Conservation (phyloP, 2,113 vertebrate species). For the Hydrochoerus hydrochaeris region DNA sequence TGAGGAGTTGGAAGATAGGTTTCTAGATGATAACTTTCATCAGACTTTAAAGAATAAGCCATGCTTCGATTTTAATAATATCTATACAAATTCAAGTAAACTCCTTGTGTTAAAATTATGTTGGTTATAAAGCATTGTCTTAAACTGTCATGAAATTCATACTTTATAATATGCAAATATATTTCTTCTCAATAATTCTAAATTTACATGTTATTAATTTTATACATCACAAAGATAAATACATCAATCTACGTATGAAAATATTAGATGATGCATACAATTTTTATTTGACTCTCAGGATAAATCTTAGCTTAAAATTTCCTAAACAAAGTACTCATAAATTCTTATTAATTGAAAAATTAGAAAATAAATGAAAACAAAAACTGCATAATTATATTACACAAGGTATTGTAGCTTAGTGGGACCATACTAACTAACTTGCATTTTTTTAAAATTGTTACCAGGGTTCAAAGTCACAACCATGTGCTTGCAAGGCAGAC, state of each 20-base stretch:
- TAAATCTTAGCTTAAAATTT: constrained; percentile 13
- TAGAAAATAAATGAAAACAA: background rate
- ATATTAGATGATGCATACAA: background rate
- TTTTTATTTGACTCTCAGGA: background rate
- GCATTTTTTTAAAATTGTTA: no score
- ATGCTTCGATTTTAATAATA: background rate
- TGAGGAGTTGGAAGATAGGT: background rate
- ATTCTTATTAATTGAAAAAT: background rate
- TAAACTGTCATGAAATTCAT: background rate
- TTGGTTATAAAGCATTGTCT: constrained; percentile 2
- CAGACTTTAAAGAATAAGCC: background rate
- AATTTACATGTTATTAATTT: constrained; percentile 5
- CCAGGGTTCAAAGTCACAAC: no score
- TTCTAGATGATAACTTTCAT: background rate
- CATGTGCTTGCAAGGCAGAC: no score
- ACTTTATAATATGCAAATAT: background rate
- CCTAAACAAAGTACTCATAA: background rate
- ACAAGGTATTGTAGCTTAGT: background rate
- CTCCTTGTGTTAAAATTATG: background rate
- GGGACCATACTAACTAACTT: background rate
- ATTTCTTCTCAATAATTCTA: background rate
- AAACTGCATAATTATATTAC: background rate
- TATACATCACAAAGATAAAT: background rate
- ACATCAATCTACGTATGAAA: background rate
- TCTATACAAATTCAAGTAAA: background rate